Conservation (phyloP, 2,113 vertebrate genomes). For the Cochlearius cochlearius region DNA sequence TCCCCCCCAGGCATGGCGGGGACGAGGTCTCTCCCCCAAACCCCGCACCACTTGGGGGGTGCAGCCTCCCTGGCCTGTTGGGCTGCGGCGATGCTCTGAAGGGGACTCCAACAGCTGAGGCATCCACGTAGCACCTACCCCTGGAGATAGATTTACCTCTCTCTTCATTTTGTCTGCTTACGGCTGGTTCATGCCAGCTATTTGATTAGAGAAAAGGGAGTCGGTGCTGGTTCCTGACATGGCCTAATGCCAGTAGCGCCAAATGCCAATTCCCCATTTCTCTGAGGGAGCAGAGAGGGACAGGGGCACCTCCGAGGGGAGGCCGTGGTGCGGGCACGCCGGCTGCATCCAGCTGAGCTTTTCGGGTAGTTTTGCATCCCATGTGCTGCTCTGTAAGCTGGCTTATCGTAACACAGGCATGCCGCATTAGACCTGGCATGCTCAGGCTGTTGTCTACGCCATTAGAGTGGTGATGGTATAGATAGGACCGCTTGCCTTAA, state of each 20-base stretch:
- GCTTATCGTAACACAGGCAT: fast-evolving
- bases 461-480: neutral
- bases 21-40: fast-evolving
- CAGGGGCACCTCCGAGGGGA: fast-evolving
- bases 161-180: neutral
- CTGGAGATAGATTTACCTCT: neutral
- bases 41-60: fast-evolving
- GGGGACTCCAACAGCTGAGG: neutral
- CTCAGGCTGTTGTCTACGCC: neutral
- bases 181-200: neutral
- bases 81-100: neutral
- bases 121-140: fast-evolving
- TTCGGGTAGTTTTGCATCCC: neutral
- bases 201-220: neutral
- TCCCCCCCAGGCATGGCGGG: neutral
- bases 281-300: neutral
- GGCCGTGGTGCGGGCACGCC: too few relatives aligned
- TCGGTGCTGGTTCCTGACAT: fast-evolving
- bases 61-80: neutral
- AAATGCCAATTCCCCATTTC: neutral
- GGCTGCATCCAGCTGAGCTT: neutral
- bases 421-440: neutral
- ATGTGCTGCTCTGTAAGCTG: neutral
- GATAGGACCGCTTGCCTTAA: neutral
- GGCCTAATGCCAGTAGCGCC: neutral